These are phyloP conservation scores for Chirona hameri DNA, from an alignment of 2,888 invertebrate genomes.

Conservation along the genomic window DNA sequence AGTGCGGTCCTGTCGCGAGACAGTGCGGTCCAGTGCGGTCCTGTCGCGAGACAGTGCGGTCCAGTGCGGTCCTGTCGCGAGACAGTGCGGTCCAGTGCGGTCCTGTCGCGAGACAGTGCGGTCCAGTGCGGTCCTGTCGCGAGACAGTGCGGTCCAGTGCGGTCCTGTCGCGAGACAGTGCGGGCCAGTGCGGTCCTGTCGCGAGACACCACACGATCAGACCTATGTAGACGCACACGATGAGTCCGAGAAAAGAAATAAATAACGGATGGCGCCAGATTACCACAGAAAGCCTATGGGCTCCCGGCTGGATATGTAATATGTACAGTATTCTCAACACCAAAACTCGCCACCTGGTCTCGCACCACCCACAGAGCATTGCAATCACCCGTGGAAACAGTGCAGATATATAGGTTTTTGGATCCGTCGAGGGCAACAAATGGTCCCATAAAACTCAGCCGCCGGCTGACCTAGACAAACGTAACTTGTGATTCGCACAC, in stretches of 20 bases:
- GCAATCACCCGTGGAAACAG: conserved; percentile 2
- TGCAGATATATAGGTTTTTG: background rate
- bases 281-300: background rate
- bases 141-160: too few species aligned
- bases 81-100: too few species aligned
- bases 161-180: too few species aligned
- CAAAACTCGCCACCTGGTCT: background rate
- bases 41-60: too few species aligned
- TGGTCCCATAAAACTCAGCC: conserved; percentile 1
- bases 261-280: background rate
- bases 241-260: background rate
- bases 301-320: background rate
- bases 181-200: background rate
- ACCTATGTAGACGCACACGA: background rate
- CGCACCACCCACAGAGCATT: background rate
- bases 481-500: background rate
- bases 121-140: too few species aligned
- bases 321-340: background rate
- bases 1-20: too few species aligned
- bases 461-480: background rate
- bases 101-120: too few species aligned
- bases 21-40: too few species aligned
- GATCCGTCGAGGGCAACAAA: background rate
- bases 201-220: background rate
- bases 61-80: too few species aligned